phyloP scores from a whole-genome alignment of 2,888 invertebrate species.

The Entomobrya proxima region DNA sequence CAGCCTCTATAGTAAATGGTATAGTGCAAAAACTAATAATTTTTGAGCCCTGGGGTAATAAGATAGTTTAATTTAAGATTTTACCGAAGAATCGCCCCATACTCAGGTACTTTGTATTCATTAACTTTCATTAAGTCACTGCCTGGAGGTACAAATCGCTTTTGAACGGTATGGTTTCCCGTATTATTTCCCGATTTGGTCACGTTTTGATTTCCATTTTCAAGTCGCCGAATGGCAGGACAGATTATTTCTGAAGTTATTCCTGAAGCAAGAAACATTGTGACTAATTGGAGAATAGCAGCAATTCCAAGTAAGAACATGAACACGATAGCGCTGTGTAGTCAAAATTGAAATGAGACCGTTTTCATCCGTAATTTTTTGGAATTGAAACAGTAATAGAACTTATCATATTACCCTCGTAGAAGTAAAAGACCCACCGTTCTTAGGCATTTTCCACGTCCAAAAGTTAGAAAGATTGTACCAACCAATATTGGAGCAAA shows the following conservation, averaged over 20 bases:
- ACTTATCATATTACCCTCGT: slow-evolving; percentile 31
- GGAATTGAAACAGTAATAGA: too few relatives aligned
- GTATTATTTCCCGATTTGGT: neutral
- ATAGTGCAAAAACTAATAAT: neutral
- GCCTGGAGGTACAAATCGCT: neutral
- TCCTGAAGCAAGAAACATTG: neutral
- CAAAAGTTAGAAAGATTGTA: neutral
- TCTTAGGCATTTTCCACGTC: neutral
- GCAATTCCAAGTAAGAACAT: neutral
- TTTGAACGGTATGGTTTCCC: neutral
- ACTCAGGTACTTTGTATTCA: neutral
- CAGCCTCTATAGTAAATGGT: neutral
- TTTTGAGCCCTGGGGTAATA: neutral
- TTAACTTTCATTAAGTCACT: neutral
- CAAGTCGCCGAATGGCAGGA: slow-evolving; percentile 19
- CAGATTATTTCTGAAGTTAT: slow-evolving; percentile 15
- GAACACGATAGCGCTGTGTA: slow-evolving; percentile 1
- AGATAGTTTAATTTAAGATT: neutral
- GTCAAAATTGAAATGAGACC: neutral
- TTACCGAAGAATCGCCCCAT: neutral
- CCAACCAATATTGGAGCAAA: neutral
- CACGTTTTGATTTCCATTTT: neutral
- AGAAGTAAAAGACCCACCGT: neutral
- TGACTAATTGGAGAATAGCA: neutral
- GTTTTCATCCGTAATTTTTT: too few relatives aligned